phyloP scores from a whole-genome alignment of 2,888 invertebrate genomes.

The Pandemis heparana region DNA sequence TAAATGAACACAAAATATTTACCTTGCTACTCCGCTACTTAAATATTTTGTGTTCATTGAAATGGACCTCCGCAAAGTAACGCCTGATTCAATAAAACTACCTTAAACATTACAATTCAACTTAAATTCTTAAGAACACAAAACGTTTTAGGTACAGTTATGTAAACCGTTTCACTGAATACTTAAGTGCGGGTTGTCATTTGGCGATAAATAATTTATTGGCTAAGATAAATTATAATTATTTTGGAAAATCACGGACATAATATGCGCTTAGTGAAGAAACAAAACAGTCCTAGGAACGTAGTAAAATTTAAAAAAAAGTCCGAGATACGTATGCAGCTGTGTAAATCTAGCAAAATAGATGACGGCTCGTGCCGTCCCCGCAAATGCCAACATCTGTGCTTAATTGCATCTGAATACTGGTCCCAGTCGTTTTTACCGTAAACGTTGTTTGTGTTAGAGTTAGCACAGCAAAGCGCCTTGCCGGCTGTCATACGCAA shows the following conservation, averaged over 20 bases:
- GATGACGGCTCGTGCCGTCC: conserved; percentile 1
- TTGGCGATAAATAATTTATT: too few relatives aligned
- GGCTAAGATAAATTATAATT: too few relatives aligned
- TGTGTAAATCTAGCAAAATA: not conserved
- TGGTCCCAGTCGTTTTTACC: conserved; percentile 51
- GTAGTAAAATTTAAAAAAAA: not conserved
- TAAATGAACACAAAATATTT: too few relatives aligned
- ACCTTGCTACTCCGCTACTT: too few relatives aligned
- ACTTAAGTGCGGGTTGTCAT: too few relatives aligned
- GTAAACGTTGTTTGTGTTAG: conserved; percentile 51
- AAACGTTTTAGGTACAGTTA: not conserved
- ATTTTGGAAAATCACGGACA: too few relatives aligned
- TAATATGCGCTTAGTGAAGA: too few relatives aligned
- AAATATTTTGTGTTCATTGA: too few relatives aligned
- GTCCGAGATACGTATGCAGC: not conserved
- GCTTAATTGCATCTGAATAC: conserved; percentile 47
- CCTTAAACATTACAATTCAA: not conserved
- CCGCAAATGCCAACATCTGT: conserved; percentile 42
- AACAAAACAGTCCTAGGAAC: too few relatives aligned
- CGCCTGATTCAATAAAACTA: too few relatives aligned
- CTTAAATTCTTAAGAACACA: not conserved
- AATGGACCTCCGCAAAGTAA: too few relatives aligned
- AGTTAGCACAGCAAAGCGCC: conserved; percentile 52
- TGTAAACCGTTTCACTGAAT: too few relatives aligned
- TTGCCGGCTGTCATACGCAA: conserved; percentile 53